Conservation (phyloP, 1,140 invertebrate species). For the Whitmania pigra region DNA sequence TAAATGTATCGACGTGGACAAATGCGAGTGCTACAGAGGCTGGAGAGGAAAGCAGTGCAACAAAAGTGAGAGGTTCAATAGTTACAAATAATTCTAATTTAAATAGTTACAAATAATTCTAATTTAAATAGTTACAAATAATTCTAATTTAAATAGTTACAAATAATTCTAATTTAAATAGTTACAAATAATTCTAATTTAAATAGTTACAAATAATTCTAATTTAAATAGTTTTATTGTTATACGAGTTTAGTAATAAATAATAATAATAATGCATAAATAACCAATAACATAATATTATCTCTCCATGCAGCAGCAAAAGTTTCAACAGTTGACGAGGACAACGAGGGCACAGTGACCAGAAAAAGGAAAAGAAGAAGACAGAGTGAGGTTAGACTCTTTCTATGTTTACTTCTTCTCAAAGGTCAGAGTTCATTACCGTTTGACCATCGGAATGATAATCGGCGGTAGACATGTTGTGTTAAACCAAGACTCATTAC, state of each 20-base stretch:
- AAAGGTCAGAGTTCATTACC: too few relatives aligned
- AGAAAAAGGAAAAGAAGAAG: slow-evolving; percentile 6
- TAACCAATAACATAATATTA: background rate
- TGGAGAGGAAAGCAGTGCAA: slow-evolving; percentile 22
- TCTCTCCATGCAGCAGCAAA: background rate
- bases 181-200: too few relatives aligned
- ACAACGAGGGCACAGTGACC: background rate
- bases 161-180: too few relatives aligned
- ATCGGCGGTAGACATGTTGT: too few relatives aligned
- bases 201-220: background rate
- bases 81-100: too few relatives aligned
- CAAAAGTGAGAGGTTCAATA: slow-evolving; percentile 19
- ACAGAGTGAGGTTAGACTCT: background rate
- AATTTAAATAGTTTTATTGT: too few relatives aligned
- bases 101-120: too few relatives aligned
- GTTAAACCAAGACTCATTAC: too few relatives aligned
- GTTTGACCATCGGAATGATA: too few relatives aligned
- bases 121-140: background rate
- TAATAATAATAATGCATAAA: too few relatives aligned
- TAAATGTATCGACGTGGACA: slow-evolving; percentile 18
- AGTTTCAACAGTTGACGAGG: background rate
- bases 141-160: background rate
- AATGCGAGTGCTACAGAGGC: slow-evolving; percentile 21
- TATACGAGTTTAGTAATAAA: too few relatives aligned
- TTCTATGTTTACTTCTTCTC: too few relatives aligned